Evolutionary conservation across 1,140 invertebrate species (phyloP).

Genomic region (Pteromalus puparum): DNA sequence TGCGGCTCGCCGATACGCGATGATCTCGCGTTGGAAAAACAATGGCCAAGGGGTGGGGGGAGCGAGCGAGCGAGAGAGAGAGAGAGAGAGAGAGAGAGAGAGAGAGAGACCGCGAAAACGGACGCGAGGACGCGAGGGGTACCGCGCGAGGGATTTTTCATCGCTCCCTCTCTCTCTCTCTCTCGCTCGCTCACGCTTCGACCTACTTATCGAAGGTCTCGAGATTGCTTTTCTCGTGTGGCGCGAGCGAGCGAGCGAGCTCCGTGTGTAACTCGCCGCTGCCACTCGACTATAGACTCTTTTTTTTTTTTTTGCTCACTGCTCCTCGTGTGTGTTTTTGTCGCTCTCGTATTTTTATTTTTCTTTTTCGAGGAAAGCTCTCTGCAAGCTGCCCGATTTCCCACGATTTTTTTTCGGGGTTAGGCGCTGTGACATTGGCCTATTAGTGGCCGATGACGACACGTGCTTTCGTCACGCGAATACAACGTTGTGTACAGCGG

Average conservation of each 20-base stretch:
- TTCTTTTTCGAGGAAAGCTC: neutral
- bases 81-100: constrained; percentile 33
- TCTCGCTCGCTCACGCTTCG: constrained; percentile 10
- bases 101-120: constrained; percentile 33
- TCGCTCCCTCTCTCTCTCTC: constrained; percentile 19
- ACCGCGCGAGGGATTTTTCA: constrained; percentile 43
- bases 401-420: neutral
- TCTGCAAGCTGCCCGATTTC: neutral
- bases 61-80: constrained; percentile 18
- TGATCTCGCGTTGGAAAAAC: constrained; percentile 26
- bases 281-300: neutral
- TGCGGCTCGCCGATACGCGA: neutral
- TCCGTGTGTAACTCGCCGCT: constrained; percentile 23
- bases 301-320: neutral
- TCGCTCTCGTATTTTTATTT: neutral
- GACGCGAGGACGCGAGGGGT: constrained; percentile 42
- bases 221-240: constrained; percentile 50
- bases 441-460: neutral
- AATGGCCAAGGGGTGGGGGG: constrained; percentile 31
- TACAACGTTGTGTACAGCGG: neutral
- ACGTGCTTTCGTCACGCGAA: neutral
- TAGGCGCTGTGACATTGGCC: neutral
- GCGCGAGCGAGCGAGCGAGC: constrained; percentile 21
- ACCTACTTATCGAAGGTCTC: constrained; percentile 50
- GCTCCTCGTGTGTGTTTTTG: neutral